These are phyloP conservation scores for Podiceps cristatus DNA, from an alignment of 2,113 vertebrate genomes.

Conservation along the genomic window DNA sequence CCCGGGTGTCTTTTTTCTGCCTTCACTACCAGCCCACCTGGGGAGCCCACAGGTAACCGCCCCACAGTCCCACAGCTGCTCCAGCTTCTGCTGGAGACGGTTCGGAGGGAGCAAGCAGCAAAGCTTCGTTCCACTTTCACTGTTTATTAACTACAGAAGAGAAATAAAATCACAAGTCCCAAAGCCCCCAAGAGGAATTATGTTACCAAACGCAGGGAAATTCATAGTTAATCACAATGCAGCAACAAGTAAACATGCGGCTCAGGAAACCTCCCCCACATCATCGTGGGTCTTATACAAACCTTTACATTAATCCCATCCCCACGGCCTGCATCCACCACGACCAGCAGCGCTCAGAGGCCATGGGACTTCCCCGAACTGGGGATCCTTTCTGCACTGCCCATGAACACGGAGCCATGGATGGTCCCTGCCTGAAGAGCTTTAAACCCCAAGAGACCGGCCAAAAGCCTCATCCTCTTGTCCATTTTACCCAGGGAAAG, in stretches of 20 bases:
- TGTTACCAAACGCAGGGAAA: not conserved
- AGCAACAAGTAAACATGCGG: not conserved
- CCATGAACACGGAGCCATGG: accelerated
- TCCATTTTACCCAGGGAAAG: not conserved
- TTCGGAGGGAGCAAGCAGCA: not conserved
- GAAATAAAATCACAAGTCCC: not conserved
- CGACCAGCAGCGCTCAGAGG: not conserved
- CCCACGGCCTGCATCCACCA: not conserved
- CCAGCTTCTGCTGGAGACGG: not conserved
- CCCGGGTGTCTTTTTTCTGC: accelerated
- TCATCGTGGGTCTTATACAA: accelerated
- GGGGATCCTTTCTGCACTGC: not conserved
- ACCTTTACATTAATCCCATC: not conserved
- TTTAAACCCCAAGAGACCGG: not conserved
- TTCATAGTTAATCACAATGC: not conserved
- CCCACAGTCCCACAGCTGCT: not conserved
- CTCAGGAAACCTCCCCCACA: conserved; percentile 33
- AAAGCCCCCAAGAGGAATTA: not conserved
- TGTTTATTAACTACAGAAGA: not conserved
- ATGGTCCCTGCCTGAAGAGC: not conserved
- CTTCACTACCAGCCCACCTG: not conserved
- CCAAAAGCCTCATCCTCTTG: not conserved
- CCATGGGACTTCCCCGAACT: not conserved
- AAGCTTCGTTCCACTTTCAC: not conserved
- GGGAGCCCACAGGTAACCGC: not conserved